Evolutionary conservation across 2,113 vertebrate genomes (phyloP).

Genomic region (Rhabdornis inornatus): DNA sequence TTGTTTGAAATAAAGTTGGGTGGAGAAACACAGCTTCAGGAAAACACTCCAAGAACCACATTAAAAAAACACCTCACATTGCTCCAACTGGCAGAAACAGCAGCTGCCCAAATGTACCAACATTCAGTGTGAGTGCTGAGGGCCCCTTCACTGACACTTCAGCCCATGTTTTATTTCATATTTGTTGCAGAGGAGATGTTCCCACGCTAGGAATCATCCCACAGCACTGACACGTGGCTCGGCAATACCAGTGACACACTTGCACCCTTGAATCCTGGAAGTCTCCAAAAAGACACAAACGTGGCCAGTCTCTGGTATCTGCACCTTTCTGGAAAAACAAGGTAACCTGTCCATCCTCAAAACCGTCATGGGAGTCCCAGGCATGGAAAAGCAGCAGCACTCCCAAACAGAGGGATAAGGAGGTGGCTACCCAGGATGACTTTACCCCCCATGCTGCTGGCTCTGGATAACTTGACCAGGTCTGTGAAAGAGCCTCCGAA

Average conservation of each 20-base stretch:
- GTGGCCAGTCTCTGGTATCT: not conserved
- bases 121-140: not conserved
- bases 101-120: not conserved
- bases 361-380: accelerated
- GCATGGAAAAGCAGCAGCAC: not conserved
- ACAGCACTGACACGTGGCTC: not conserved
- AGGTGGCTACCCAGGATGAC: not conserved
- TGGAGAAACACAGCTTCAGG: not conserved
- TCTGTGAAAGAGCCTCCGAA: not conserved
- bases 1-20: not conserved
- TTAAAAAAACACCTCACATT: accelerated
- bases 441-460: not conserved
- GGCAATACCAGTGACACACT: not conserved
- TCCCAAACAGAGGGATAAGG: accelerated
- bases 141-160: not conserved
- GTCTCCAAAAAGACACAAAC: not conserved
- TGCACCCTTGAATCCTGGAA: not conserved
- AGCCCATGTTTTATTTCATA: not conserved
- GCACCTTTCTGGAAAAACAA: not conserved
- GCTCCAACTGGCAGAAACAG: not conserved
- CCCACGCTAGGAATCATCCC: not conserved
- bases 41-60: not conserved
- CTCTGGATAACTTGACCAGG: not conserved
- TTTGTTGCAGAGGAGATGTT: not conserved
- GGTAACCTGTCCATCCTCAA: not conserved